Base-by-base conservation (phyloP, 2,888 invertebrate species). In the Drosophila nr. fundita region DNA sequence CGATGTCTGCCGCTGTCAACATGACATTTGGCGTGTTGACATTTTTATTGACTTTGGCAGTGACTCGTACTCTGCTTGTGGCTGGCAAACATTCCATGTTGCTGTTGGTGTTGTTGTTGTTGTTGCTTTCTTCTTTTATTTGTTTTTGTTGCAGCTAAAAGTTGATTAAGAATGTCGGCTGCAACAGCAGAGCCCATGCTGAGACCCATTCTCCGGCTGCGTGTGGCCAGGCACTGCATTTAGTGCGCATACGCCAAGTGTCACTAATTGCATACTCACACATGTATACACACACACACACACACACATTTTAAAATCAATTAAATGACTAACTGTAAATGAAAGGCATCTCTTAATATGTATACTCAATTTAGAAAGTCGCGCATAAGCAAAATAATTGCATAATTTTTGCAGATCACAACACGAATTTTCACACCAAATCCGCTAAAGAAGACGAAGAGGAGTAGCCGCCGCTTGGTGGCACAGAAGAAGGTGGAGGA, bases 11-110 rank as follows among this genome's bases (percentile, higher is more conserved):
- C 76, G 30, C 83, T 89, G 87, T 89, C 90, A 90, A 87, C 87
- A 87, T 89, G 87, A 89, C 90, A 89, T 85, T 90, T 90, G 87
- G 75, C 84, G 85, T 90, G 90, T 90, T 87, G 87, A 87, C 87
- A 85, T 89, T 87, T 87, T 87, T 87, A 87, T 87, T 87, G 90
- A 90, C 88, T 90, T 82, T 87, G 90, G 82, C 89, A 89, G 77
- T 73, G 73, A 78, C 73, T 76, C 77, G 76, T 80, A 76, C 76
- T 54, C 70, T 34, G 48, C 49, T 68, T 49, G 29, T 52, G 57
- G 50, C 55, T 66, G 76, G 58, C 55, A 71, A 53, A 71, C 73
- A 77, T 74, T 84, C 65, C 67, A 52, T 24, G 63, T 77, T 76
- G 52, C 65, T 53, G n/a, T 48, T 57, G n/a, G 36, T 49, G 38